These are phyloP conservation scores for Alca torda DNA, from an alignment of 2,797 vertebrate species.

Conservation along the genomic window DNA sequence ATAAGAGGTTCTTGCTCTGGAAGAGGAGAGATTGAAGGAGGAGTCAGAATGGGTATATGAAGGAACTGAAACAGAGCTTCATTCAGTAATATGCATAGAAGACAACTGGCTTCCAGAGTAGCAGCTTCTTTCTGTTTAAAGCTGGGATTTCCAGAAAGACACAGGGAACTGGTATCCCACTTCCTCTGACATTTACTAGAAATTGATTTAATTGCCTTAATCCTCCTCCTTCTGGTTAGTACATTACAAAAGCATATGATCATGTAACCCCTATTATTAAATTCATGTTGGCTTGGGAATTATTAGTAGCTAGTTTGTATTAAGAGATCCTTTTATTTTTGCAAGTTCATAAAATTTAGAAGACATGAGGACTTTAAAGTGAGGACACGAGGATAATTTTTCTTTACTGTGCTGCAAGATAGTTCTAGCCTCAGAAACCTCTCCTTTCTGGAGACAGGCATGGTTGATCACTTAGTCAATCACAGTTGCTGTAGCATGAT, in stretches of 20 bases:
- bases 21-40: background rate
- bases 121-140: background rate
- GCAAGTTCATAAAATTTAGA: background rate
- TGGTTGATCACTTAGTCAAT: background rate
- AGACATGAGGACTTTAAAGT: background rate
- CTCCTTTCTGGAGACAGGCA: background rate
- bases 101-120: background rate
- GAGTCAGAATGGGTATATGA: background rate
- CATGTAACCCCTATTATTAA: background rate
- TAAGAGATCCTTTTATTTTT: background rate
- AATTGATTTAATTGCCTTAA: background rate
- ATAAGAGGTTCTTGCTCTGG: background rate
- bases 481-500: background rate
- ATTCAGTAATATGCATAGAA: background rate
- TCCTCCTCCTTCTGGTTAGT: background rate
- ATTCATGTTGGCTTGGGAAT: background rate
- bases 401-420: background rate
- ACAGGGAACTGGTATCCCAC: background rate
- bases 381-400: background rate
- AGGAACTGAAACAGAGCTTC: background rate
- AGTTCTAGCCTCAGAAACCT: background rate
- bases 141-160: background rate
- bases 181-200: background rate
- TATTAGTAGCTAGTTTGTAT: background rate
- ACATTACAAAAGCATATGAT: background rate